Evolutionary conservation across 2,113 vertebrate genomes (phyloP), one percentile per base, ranked within the genome.

Genomic region (Trichomycterus rosablanca): DNA sequence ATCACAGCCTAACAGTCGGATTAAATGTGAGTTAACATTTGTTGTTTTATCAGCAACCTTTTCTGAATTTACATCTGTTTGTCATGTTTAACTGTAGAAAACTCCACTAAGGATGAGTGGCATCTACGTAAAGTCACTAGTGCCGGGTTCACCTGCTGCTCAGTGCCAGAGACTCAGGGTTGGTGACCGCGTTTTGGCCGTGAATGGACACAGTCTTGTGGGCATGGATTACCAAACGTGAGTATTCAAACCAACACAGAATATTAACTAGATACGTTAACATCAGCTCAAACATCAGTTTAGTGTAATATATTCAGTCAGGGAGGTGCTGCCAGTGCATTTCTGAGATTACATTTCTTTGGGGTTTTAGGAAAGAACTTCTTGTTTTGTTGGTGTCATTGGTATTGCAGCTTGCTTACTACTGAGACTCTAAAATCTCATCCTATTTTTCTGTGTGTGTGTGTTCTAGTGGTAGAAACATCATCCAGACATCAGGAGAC

Each of bases 51-150:
- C n/a, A n/a, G n/a, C n/a, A n/a, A n/a, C n/a, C n/a, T n/a, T n/a
- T n/a, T n/a, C n/a, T n/a, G n/a, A n/a, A n/a, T n/a, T n/a, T n/a
- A n/a, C n/a, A n/a, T n/a, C n/a, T n/a, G n/a, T n/a, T n/a, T n/a
- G n/a, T n/a, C n/a, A 45, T 60, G 26, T 39, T 26, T 37, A 19
- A 16, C 3, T 7, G 2, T 51, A 89, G 88, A 85, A 80, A 78
- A 88, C 83, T 0, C 71, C 60, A 1, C 70, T 89, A 59, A 80
- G 70, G 20, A 75, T 85, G 74, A 86, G 71, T 7, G 88, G 88
- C n/a, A 81, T 89, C 19, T 89, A 84, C 4, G 80, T 89, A 61
- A 87, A 86, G 81, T 87, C 85, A 0, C 78, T 89, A 40, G 86
- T 88, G 32, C 86, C 86, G 0, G 69, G 80, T 32, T 88, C 87